Base-by-base conservation (phyloP, 2,113 vertebrate genomes). In the Albula glossodonta region DNA sequence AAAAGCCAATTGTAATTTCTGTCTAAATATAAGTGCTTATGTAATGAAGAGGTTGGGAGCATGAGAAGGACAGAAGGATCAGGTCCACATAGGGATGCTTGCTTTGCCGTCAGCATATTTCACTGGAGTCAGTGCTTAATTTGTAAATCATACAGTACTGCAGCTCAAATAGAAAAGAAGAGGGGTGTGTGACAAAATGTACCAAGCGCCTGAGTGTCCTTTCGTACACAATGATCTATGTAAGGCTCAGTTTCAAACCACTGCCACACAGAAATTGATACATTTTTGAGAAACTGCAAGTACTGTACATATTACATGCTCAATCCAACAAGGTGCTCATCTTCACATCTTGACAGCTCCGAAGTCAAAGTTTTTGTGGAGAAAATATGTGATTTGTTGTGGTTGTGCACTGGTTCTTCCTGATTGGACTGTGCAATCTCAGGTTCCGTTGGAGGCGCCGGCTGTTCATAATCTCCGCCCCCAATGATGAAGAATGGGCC, bases 371-470 rank as follows among this genome's bases (percentile, higher is more conserved):
- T 17, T 5, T 31, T 77, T 77, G 74, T 78, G 22, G 12, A 74
- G 22, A 19, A 74, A 4, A 12, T 78, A 25, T 83, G 10, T 57
- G n/a, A 74, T 15, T 70, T n/a, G 15, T 5, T 86, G 51, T 51
- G 50, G 50, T 22, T 51, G 22, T 78, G 15, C 22, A 52, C 7
- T 57, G 48, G 11, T 2, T 48, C 80, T 25, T 74, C 25, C 86
- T 86, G 49, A 87, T 49, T 17, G 41, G 9, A 0, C 31, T 1
- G 84, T 84, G 84, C 84, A 5, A 78, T 89, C 85, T 70, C 88
- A 96, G 97, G 90, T 97, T 98, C 92, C 96, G 97, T 82, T 98
- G 97, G 97, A 96, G 97, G 87, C 93, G 97, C 80, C 90, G 97
- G 77, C 90, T 98, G 80, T 94, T 98, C 70, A 93, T 97, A 84